phyloP scores from a whole-genome alignment of 2,888 invertebrate genomes.

The Congeria kusceri region DNA sequence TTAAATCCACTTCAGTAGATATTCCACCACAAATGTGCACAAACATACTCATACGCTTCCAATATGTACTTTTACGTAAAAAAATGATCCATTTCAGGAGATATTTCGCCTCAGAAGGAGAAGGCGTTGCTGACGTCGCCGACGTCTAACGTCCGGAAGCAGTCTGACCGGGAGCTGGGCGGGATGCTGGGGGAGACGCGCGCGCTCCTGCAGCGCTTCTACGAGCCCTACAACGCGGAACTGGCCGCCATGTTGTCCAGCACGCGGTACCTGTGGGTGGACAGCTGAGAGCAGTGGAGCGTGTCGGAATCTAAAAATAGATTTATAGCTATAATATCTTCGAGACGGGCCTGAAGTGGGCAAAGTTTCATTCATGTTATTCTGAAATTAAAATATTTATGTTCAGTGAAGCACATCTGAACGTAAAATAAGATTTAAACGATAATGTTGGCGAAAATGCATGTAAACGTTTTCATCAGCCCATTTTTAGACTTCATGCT shows the following conservation, averaged over 20 bases:
- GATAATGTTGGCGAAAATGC: no score
- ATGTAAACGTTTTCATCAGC: no score
- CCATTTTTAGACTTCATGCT: no score
- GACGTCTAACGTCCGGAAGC: constrained; percentile 65
- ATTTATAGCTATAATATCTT: no score
- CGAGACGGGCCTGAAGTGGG: no score
- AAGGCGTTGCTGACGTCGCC: constrained; percentile 39
- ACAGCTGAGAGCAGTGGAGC: constrained; percentile 10
- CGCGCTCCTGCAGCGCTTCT: constrained; percentile 67
- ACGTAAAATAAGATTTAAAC: no score
- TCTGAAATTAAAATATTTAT: no score
- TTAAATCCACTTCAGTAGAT: no score
- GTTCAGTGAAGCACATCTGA: no score
- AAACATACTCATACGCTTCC: background rate
- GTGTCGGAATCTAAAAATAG: no score
- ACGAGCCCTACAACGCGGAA: constrained; percentile 69
- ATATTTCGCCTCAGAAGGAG: constrained; percentile 60
- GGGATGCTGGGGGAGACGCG: constrained; percentile 70
- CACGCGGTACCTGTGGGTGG: constrained; percentile 64
- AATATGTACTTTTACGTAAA: background rate
- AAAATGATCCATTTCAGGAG: constrained; percentile 58
- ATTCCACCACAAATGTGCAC: background rate
- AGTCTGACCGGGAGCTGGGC: constrained; percentile 66
- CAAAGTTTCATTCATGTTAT: no score
- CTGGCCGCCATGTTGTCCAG: constrained; percentile 66